phyloP scores from a whole-genome alignment of 2,113 vertebrate genomes.

The Zosterops hypoxanthus region DNA sequence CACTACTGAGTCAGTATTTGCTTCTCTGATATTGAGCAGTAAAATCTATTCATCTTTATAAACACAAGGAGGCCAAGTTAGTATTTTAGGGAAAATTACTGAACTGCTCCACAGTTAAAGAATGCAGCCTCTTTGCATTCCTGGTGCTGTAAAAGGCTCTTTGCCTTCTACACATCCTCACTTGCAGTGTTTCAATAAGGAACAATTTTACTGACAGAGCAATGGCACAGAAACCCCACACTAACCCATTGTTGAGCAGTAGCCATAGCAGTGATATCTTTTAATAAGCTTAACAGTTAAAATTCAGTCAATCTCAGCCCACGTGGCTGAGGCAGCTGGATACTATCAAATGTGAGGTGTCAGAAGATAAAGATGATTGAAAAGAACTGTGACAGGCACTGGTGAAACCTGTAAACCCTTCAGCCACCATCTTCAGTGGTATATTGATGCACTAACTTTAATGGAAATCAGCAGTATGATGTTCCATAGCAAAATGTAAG shows the following conservation, averaged over 20 bases:
- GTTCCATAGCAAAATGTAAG: background rate
- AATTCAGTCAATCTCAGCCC: background rate
- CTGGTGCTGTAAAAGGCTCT: background rate
- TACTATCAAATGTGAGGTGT: background rate
- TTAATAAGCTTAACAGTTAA: background rate
- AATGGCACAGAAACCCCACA: background rate
- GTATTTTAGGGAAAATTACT: background rate
- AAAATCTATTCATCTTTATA: background rate
- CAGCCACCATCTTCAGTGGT: background rate
- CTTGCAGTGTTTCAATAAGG: background rate
- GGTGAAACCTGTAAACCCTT: background rate
- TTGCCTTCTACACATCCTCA: background rate
- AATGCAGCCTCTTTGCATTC: background rate
- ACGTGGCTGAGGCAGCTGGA: background rate
- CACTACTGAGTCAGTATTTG: background rate
- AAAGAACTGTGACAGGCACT: background rate
- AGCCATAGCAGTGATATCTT: background rate
- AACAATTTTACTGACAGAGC: background rate
- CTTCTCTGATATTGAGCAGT: background rate
- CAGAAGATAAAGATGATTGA: background rate
- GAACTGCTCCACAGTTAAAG: background rate
- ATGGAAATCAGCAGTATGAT: background rate
- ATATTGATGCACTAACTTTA: background rate
- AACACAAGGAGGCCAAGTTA: background rate
- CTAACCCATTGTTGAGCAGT: background rate